Percentiles rank a stretch among this genome's conserved stretches.
These are phyloP conservation scores for Eurytemora carolleeae DNA, from an alignment of 1,140 invertebrate genomes.

Conservation along the genomic window DNA sequence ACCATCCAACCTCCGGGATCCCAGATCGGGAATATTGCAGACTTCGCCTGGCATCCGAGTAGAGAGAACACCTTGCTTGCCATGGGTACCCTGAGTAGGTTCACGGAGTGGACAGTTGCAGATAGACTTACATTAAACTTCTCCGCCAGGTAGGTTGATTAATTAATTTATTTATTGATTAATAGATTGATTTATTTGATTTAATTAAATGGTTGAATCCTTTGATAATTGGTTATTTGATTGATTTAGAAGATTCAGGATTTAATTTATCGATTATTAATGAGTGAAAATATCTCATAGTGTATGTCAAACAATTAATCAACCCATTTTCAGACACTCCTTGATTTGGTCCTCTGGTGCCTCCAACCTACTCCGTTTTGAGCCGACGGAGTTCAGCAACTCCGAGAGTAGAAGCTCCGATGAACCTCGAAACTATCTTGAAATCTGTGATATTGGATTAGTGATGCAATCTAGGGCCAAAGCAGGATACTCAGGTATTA, in stretches of 20 bases:
- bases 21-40: not conserved
- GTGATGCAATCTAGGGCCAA: conserved; percentile 6
- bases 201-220: no score
- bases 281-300: no score
- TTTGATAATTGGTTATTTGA: no score
- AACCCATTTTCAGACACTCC: no score
- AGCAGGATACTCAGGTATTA: not conserved
- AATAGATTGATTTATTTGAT: no score
- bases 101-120: not conserved
- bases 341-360: conserved; percentile 2
- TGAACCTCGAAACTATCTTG: not conserved
- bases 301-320: no score
- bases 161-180: no score
- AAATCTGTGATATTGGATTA: conserved; percentile 1
- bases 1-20: not conserved
- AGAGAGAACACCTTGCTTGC: not conserved
- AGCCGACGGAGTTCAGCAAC: not conserved
- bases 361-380: not conserved
- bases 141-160: no score
- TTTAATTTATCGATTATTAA: no score
- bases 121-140: conserved; percentile 4
- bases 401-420: not conserved
- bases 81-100: not conserved
- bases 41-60: conserved; percentile 11
- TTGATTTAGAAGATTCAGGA: no score